Conservation (phyloP, 2,797 vertebrate genomes). For the Arremon brunneinucha region DNA sequence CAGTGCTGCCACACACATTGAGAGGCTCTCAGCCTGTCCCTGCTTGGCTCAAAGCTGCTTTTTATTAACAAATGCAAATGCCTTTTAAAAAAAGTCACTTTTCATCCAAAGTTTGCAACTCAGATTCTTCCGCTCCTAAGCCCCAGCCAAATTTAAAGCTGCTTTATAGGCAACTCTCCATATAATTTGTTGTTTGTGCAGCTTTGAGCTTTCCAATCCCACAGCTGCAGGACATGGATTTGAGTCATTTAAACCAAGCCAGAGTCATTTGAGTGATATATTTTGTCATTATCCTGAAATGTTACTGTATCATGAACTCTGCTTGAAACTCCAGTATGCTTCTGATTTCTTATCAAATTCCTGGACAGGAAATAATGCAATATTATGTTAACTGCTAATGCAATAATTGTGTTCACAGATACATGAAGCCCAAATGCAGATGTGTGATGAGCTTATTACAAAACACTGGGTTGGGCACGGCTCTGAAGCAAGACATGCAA, state of each 20-base stretch:
- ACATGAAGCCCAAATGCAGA: not conserved
- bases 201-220: constrained; percentile 40
- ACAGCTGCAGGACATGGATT: constrained; percentile 55
- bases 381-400: not conserved
- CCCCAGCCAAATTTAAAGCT: constrained; percentile 49
- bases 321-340: not conserved
- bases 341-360: not conserved
- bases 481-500: not conserved
- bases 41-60: constrained; percentile 13
- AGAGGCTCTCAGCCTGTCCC: not conserved
- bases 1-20: not conserved
- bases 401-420: not conserved
- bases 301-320: not conserved
- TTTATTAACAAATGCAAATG: constrained; percentile 39
- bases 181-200: constrained; percentile 49
- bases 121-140: constrained; percentile 21
- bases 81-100: not conserved
- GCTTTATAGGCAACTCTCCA: constrained; percentile 50
- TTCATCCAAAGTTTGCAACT: constrained; percentile 40
- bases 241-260: constrained; percentile 26
- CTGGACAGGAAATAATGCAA: constrained; percentile 49
- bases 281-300: constrained; percentile 5
- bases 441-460: not conserved
- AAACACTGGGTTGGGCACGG: not conserved
- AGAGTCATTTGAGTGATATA: not conserved